Conservation (phyloP, 2,113 vertebrate species). For the Hiodon tergisus region DNA sequence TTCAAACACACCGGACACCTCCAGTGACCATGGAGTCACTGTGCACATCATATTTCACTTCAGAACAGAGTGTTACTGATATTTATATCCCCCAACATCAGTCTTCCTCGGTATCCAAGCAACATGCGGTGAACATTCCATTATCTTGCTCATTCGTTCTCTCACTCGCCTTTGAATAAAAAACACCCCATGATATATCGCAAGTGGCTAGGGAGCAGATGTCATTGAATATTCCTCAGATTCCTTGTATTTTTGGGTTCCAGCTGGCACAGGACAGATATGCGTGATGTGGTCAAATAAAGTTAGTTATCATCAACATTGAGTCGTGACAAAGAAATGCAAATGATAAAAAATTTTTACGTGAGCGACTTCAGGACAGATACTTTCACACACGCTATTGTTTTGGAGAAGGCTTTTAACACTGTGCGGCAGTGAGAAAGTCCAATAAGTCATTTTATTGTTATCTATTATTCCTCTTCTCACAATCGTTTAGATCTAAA, state of each 20-base stretch:
- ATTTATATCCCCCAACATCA: slow-evolving; percentile 7
- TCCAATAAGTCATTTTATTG: slow-evolving; percentile 14
- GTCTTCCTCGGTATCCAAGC: neutral
- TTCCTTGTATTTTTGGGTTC: slow-evolving; percentile 18
- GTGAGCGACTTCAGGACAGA: neutral
- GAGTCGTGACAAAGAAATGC: slow-evolving; percentile 46
- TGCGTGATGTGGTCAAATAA: slow-evolving; percentile 36
- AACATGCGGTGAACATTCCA: slow-evolving; percentile 1
- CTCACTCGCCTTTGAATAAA: neutral
- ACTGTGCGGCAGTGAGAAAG: slow-evolving; percentile 11
- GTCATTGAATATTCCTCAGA: slow-evolving; percentile 27
- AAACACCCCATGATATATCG: neutral
- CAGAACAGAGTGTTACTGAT: neutral
- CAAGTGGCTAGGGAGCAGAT: neutral
- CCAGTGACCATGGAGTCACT: neutral
- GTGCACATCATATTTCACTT: slow-evolving; percentile 8
- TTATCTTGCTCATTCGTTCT: neutral
- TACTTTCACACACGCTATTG: slow-evolving; percentile 15
- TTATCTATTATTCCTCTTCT: neutral
- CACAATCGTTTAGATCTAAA: too few species aligned
- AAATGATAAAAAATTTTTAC: slow-evolving; percentile 16
- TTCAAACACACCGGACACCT: slow-evolving; percentile 4
- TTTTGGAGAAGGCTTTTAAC: slow-evolving; percentile 23
- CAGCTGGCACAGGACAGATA: neutral
- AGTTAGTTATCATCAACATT: slow-evolving; percentile 42